Evolutionary conservation across 1,140 invertebrate genomes (phyloP).

Genomic region (Halyomorpha halys): DNA sequence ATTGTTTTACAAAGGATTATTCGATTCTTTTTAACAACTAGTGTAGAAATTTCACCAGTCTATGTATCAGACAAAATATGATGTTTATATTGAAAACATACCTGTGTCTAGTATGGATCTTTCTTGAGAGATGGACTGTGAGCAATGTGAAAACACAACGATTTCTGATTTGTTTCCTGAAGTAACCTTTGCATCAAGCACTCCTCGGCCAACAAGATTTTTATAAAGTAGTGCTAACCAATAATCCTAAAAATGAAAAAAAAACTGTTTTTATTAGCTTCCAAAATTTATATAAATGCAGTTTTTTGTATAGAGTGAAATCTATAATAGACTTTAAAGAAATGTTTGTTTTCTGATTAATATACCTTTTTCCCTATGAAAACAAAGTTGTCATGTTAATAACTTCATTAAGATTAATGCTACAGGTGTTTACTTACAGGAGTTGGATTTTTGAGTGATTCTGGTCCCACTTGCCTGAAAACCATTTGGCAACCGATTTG

Average conservation of each 20-base stretch:
- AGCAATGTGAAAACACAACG: slow-evolving; percentile 40
- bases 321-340: too few relatives aligned
- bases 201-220: slow-evolving; percentile 38
- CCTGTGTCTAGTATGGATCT: slow-evolving; percentile 20
- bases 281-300: background rate
- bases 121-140: slow-evolving; percentile 23
- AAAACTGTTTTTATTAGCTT: too few relatives aligned
- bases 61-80: too few relatives aligned
- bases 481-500: slow-evolving; percentile 38
- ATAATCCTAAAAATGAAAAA: slow-evolving; percentile 37
- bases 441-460: slow-evolving; percentile 35
- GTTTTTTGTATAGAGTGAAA: background rate
- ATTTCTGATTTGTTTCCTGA: slow-evolving; percentile 34
- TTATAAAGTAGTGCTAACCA: slow-evolving; percentile 43
- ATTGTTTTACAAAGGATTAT: too few relatives aligned
- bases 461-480: slow-evolving; percentile 37
- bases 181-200: slow-evolving; percentile 36
- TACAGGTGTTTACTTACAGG: slow-evolving; percentile 35
- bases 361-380: too few relatives aligned
- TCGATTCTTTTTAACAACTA: too few relatives aligned
- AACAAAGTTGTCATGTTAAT: too few relatives aligned
- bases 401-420: too few relatives aligned
- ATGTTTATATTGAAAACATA: background rate
- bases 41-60: too few relatives aligned
- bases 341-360: too few relatives aligned